Percentiles rank a stretch among this genome's conserved stretches.
These are phyloP conservation scores for Nomada goodeniana DNA, from an alignment of 2,888 invertebrate species.

Conservation along the genomic window DNA sequence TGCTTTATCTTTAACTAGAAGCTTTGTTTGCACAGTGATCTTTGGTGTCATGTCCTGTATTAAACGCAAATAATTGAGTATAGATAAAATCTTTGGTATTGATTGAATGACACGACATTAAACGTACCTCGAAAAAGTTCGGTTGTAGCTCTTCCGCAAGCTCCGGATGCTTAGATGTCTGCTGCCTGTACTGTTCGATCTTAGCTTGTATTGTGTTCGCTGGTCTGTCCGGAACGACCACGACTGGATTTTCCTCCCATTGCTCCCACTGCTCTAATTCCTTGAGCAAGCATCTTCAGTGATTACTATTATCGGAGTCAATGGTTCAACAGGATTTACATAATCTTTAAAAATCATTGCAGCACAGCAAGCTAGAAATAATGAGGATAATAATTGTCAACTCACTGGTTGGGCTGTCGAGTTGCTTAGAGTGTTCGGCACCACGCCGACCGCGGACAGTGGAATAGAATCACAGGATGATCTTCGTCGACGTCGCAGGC, in stretches of 20 bases:
- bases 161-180: conserved; percentile 84
- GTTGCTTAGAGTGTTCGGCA: conserved; percentile 79
- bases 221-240: conserved; percentile 81
- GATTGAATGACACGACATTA: not conserved
- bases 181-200: conserved; percentile 87
- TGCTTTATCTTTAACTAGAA: conserved; percentile 84
- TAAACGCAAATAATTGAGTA: conserved; percentile 56
- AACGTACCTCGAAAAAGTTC: conserved; percentile 86
- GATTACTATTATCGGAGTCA: conserved; percentile 50
- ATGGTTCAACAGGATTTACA: conserved; percentile 44
- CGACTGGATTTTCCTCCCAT: conserved; percentile 87
- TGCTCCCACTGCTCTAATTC: conserved; percentile 86
- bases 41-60: conserved; percentile 87
- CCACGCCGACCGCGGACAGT: conserved; percentile 86
- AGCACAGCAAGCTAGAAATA: not conserved
- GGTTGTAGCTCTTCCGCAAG: conserved; percentile 84
- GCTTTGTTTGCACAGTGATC: conserved; percentile 87
- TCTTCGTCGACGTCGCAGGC: conserved; percentile 86
- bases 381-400: conserved; percentile 1
- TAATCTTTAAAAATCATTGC: conserved; percentile 10
- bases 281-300: conserved; percentile 67
- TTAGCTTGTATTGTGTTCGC: conserved; percentile 86
- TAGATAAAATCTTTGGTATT: not conserved
- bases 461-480: conserved; percentile 86
- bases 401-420: conserved; percentile 43